Percentiles rank a stretch among this genome's conserved stretches.
These are phyloP conservation scores for Rhynchotus rufescens DNA, from an alignment of 2,797 vertebrate species.

Conservation along the genomic window DNA sequence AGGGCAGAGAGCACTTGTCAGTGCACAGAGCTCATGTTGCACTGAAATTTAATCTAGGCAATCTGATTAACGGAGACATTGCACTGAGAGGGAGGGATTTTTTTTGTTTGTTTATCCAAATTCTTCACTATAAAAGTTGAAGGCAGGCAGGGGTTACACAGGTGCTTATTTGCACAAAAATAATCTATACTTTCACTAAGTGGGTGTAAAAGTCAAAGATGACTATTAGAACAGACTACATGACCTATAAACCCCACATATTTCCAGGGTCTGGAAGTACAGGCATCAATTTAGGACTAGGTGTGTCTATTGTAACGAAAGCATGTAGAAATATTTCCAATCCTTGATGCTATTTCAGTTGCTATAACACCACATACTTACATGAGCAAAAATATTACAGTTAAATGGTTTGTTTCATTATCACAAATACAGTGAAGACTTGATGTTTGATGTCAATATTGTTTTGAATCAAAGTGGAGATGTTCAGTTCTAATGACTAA, in stretches of 20 bases:
- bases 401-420: neutral
- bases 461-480: neutral
- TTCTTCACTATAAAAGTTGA: neutral
- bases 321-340: neutral
- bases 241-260: neutral
- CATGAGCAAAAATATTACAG: neutral
- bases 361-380: neutral
- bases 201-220: neutral
- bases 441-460: neutral
- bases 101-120: neutral
- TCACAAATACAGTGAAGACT: neutral
- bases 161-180: neutral
- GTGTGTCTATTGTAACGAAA: neutral
- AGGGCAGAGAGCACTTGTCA: neutral
- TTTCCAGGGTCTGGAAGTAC: neutral
- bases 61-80: neutral
- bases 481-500: neutral
- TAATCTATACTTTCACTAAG: neutral
- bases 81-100: neutral
- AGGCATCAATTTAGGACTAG: neutral
- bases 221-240: neutral
- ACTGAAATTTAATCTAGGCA: neutral
- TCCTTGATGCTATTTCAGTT: neutral
- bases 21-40: neutral
- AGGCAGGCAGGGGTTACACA: neutral